Conservation (phyloP, 2,888 invertebrate species). For the Biston betularia region DNA sequence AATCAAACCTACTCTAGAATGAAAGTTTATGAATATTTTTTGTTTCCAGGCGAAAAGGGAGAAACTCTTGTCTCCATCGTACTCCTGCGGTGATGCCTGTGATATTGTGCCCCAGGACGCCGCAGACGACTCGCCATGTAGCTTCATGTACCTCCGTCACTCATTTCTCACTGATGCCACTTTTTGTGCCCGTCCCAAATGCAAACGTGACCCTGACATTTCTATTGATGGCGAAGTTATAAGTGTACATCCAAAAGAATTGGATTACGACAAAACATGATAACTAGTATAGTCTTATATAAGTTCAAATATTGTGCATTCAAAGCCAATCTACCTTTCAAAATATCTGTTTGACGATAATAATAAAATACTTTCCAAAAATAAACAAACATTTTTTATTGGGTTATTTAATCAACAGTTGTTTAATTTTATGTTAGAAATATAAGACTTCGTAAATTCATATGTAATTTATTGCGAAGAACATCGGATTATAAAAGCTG, state of each 20-base stretch:
- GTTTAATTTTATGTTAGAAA: background rate
- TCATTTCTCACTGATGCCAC: conserved; percentile 10
- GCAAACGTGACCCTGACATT: conserved; percentile 69
- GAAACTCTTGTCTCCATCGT: conserved; percentile 1
- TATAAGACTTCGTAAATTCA: background rate
- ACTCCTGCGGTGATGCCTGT: conserved; percentile 22
- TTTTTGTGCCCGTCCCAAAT: conserved; percentile 50
- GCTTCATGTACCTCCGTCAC: conserved; percentile 10
- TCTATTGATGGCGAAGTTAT: conserved; percentile 59
- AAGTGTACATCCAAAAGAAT: conserved; percentile 49
- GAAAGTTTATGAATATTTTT: background rate
- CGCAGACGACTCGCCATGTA: background rate
- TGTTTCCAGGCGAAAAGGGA: conserved; percentile 41
- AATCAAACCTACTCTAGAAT: too few relatives aligned
- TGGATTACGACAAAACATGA: background rate
- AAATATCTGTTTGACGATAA: too few relatives aligned
- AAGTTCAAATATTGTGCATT: background rate
- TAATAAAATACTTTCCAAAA: too few relatives aligned
- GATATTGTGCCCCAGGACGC: background rate
- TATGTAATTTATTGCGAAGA: background rate
- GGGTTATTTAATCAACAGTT: too few relatives aligned
- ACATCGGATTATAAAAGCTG: background rate
- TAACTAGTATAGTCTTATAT: too few relatives aligned
- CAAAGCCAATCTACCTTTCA: too few relatives aligned
- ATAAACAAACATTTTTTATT: too few relatives aligned